Base-by-base conservation (phyloP, 2,888 invertebrate species). In the Ptychoptera albimana region DNA sequence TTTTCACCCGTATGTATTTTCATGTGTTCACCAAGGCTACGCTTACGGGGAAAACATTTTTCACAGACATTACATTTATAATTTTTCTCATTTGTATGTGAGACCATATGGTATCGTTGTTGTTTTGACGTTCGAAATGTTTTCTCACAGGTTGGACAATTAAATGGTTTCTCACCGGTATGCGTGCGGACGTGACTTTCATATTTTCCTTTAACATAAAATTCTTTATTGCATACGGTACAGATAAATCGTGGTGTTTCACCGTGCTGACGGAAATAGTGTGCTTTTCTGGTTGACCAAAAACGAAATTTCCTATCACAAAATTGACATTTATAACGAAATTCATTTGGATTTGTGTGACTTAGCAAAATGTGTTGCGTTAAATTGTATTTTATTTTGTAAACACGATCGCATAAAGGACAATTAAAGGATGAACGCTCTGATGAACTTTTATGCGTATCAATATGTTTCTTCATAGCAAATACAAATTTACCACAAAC, bases 131-230 rank as follows among this genome's bases (percentile, higher is more conserved):
- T 48, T 10, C 48, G 36, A 37, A 50, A 50, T 14, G 48, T 38
- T 35, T 45, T 37, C 2, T 45, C 2, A 34, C 50, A 50, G 7
- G 48, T 34, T 7, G 34, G 14, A 15, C 50, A 50, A 11, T 31
- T 11, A 29, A 46, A 42, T 8, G 50, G 50, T 11, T 37, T 36
- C 38, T 50, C 50, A 11, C 50, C 50, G 9, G 48, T 48, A 39
- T 50, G 50, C 3, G 47, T 48, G 15, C 48, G 10, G 8, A 46
- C 35, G 29, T 50, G 50, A 8, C 48, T 46, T 34, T 50, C 47
- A 10, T 48, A 16, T 10, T 23, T 23, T 23, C 7, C 23, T 23
- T 23, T 23, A 23, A 23, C 23, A 23, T 23, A 23, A 23, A 23
- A 23, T 7, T 23, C 23, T 23, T 23, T 23, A 23, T 23, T 23